phyloP scores from a whole-genome alignment of 2,888 invertebrate species.

The Drosophila hamatofila region DNA sequence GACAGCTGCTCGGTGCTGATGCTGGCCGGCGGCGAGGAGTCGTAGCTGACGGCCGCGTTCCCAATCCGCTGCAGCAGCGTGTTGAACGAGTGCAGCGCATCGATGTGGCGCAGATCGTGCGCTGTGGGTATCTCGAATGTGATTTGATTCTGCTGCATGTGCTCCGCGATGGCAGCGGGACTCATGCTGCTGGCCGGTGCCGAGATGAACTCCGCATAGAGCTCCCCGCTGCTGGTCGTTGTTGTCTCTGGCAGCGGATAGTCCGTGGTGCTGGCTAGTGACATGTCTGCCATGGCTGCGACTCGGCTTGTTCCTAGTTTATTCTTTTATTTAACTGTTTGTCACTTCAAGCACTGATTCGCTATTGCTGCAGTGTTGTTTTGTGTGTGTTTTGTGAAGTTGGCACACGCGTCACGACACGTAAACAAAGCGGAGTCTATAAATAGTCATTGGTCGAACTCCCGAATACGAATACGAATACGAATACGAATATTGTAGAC shows the following conservation, averaged over 20 bases:
- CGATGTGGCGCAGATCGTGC: slow-evolving; percentile 84
- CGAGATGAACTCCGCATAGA: slow-evolving; percentile 68
- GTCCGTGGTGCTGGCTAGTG: slow-evolving; percentile 56
- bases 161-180: slow-evolving; percentile 76
- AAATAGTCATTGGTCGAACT: slow-evolving; percentile 57
- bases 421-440: slow-evolving; percentile 65
- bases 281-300: slow-evolving; percentile 10
- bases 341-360: slow-evolving; percentile 40
- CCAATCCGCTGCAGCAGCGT: slow-evolving; percentile 77
- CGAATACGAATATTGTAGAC: slow-evolving; percentile 8
- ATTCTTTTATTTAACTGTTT: slow-evolving; percentile 7
- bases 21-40: slow-evolving; percentile 47
- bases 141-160: slow-evolving; percentile 83
- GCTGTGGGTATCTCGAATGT: slow-evolving; percentile 85
- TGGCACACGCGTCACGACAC: slow-evolving; percentile 66
- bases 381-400: not conserved
- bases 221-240: slow-evolving; percentile 31
- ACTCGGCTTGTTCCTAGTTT: not conserved
- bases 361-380: slow-evolving; percentile 10
- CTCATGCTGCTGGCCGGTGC: slow-evolving; percentile 78
- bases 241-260: slow-evolving; percentile 55
- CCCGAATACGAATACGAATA: slow-evolving; percentile 12
- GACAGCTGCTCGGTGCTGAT: slow-evolving; percentile 84
- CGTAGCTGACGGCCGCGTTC: slow-evolving; percentile 33
- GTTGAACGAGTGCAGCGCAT: slow-evolving; percentile 84